Base-by-base conservation (phyloP, 2,888 invertebrate species). In the Mactromeris polynyma region DNA sequence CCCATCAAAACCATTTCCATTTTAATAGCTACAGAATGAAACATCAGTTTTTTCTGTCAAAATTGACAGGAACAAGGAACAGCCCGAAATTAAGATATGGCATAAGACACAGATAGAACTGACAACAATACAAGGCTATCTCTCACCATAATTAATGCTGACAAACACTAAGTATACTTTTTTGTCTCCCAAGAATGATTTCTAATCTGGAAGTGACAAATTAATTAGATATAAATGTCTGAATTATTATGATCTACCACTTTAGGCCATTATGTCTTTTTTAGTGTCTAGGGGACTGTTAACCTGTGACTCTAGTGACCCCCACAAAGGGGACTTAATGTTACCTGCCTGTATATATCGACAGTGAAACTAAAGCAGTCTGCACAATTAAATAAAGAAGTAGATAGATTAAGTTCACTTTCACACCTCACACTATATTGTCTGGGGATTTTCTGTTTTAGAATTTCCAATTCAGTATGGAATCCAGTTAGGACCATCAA, bases 31-130 rank as follows among this genome's bases (percentile, higher is more conserved):
- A 33, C 73, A 73, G 19, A 33, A 73, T 36, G 73, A 33, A 73
- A 73, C 73, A 73, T 33, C 19, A 64, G 73, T 38, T 78, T 36
- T 42, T 11, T 84, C n/a, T 84, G 84, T 84, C 84, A 84, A 77
- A 38, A 31, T 38, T 84, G 84, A 84, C 84, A 84, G 78, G 2
- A 19, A 36, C 31, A 73, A 11, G 77, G 78, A 46, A 84, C 84
- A 78, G 36, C 78, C 84, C 78, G 77, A 40, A 42, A 77, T 78
- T 54, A 84, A 84, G 36, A 33, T 36, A 17, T 33, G 7, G n/a
- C 26, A 33, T 4, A 17, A 73, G 36, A 73, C 21, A 36, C 14
- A 73, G 73, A 17, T 33, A 73, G 31, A 73, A 26, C 4, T 7
- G 58, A 64, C n/a, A 21, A 64, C 58, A 64, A 26, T 26, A 64